These are phyloP conservation scores for Cecidostiba fungosa DNA, from an alignment of 2,888 invertebrate species.

Conservation along the genomic window DNA sequence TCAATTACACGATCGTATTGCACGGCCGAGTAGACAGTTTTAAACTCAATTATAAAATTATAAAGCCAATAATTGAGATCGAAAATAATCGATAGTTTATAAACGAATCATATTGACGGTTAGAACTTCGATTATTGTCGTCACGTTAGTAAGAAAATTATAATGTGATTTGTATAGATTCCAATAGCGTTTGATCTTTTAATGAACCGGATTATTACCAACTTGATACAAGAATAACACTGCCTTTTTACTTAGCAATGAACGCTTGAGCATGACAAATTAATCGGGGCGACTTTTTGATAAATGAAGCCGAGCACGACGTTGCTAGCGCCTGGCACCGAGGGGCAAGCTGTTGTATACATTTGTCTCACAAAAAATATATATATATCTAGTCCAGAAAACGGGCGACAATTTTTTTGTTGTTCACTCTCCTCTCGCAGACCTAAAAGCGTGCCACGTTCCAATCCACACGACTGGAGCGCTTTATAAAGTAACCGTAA, in stretches of 20 bases:
- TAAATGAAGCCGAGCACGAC: background rate
- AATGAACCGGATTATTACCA: background rate
- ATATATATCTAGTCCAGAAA: background rate
- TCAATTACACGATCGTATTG: background rate
- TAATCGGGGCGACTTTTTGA: slow-evolving; percentile 10
- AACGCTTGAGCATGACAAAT: slow-evolving; percentile 1
- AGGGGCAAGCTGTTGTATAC: background rate
- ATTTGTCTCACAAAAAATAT: background rate
- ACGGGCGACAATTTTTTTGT: slow-evolving; percentile 12
- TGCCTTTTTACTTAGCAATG: slow-evolving; percentile 3
- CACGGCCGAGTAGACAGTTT: background rate
- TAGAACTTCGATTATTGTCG: too few relatives aligned
- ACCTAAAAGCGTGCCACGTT: slow-evolving; percentile 62
- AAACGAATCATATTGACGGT: background rate
- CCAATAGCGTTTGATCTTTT: background rate
- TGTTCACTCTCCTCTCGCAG: background rate
- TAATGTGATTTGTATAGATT: too few relatives aligned
- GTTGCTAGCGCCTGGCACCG: slow-evolving; percentile 9
- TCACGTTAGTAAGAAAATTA: too few relatives aligned
- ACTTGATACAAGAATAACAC: background rate
- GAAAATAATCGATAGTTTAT: background rate
- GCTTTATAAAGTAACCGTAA: slow-evolving; percentile 64
- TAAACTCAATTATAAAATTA: background rate
- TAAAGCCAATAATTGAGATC: background rate
- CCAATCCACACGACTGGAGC: slow-evolving; percentile 59